Evolutionary conservation across 2,113 vertebrate genomes (phyloP).

Genomic region (Dasyornis broadbenti): DNA sequence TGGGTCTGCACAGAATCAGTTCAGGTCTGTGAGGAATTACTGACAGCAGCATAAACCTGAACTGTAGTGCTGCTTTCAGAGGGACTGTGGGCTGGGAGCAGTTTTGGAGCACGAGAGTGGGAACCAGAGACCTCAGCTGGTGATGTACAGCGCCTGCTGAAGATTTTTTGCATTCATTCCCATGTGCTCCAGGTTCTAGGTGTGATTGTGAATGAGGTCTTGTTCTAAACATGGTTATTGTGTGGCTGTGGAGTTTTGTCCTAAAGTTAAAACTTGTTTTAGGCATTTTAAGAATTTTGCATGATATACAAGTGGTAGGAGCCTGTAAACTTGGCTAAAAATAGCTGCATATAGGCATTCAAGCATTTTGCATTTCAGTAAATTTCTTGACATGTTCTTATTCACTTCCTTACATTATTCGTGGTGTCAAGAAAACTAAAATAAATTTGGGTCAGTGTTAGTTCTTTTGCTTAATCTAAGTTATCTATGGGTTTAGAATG

Average conservation of each 20-base stretch:
- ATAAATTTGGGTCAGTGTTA: not conserved
- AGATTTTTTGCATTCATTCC: not conserved
- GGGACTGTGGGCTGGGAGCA: not conserved
- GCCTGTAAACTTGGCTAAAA: not conserved
- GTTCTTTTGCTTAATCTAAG: not conserved
- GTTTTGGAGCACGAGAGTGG: fast-evolving
- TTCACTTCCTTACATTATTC: not conserved
- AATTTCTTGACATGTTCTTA: not conserved
- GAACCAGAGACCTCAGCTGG: not conserved
- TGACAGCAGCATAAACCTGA: not conserved
- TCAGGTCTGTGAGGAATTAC: not conserved
- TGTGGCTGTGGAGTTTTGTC: not conserved
- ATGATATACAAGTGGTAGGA: not conserved
- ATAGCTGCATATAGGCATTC: not conserved
- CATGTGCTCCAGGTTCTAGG: not conserved
- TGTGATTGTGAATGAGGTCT: not conserved
- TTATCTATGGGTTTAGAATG: not conserved
- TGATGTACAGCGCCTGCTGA: fast-evolving
- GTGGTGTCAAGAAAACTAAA: not conserved
- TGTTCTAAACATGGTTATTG: not conserved
- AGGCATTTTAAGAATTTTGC: not conserved
- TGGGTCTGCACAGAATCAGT: not conserved
- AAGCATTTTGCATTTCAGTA: not conserved
- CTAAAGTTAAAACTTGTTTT: not conserved
- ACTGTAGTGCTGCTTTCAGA: not conserved